These are phyloP conservation scores for Erythrocercus mccallii DNA, from an alignment of 2,113 vertebrate genomes.

Conservation along the genomic window DNA sequence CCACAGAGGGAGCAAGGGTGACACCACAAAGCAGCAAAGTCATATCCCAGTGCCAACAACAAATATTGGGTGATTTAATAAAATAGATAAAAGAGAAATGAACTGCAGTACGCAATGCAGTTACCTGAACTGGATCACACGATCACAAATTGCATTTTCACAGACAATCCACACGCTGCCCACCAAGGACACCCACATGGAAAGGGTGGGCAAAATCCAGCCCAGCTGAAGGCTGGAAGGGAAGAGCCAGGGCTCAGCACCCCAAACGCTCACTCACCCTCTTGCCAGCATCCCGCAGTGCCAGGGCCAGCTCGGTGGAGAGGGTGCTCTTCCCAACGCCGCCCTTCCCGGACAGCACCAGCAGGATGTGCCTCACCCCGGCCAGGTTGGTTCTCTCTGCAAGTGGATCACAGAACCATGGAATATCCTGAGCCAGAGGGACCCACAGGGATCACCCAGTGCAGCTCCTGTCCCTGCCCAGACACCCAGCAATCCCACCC, in stretches of 20 bases:
- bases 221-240: not conserved
- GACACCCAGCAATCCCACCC: not conserved
- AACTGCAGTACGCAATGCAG: not conserved
- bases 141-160: not conserved
- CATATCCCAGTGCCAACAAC: not conserved
- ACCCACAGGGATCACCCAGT: not conserved
- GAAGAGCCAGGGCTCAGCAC: not conserved
- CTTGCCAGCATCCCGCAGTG: slow-evolving; percentile 79
- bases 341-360: slow-evolving; percentile 94
- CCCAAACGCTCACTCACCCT: slow-evolving; percentile 72
- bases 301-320: slow-evolving; percentile 85
- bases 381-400: slow-evolving; percentile 73
- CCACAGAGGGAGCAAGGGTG: not conserved
- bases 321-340: slow-evolving; percentile 96
- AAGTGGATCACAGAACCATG: accelerated
- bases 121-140: no score
- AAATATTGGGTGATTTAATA: not conserved
- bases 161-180: accelerated
- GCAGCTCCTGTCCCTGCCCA: accelerated
- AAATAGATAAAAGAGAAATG: not conserved
- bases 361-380: slow-evolving; percentile 79
- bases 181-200: accelerated
- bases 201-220: not conserved
- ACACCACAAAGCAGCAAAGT: not conserved
- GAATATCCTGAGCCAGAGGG: accelerated